Evolutionary conservation across 2,888 invertebrate genomes (phyloP).

Genomic region (Protodeltote pygarga): DNA sequence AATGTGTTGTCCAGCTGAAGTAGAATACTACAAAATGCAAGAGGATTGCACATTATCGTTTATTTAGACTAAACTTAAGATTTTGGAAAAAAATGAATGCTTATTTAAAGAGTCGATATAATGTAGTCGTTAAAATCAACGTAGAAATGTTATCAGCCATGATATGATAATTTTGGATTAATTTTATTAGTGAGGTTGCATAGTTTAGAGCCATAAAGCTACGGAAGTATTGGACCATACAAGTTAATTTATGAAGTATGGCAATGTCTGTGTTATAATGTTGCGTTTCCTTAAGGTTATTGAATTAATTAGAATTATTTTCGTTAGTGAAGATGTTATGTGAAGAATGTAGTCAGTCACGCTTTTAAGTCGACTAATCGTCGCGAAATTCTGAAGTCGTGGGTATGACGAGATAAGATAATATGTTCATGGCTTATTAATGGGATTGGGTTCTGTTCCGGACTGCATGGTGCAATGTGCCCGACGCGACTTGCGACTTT

Average conservation of each 20-base stretch:
- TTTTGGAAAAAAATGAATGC: constrained; percentile 56
- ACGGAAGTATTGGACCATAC: constrained; percentile 48
- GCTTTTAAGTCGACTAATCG: constrained; percentile 57
- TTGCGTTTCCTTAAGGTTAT: constrained; percentile 66
- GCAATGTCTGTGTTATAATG: constrained; percentile 52
- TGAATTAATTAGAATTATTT: constrained; percentile 69
- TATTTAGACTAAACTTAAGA: constrained; percentile 49
- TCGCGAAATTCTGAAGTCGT: constrained; percentile 42
- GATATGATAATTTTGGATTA: constrained; percentile 37
- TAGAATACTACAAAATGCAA: constrained; percentile 51
- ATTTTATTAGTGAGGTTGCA: constrained; percentile 44
- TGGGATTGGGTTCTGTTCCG: constrained; percentile 8
- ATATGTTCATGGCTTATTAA: constrained; percentile 21
- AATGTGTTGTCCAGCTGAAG: constrained; percentile 43
- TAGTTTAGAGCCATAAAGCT: constrained; percentile 43
- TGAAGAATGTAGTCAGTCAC: constrained; percentile 55
- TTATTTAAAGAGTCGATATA: constrained; percentile 61
- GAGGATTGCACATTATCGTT: constrained; percentile 52
- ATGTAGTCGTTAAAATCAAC: constrained; percentile 63
- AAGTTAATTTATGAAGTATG: constrained; percentile 39
- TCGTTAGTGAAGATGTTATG: constrained; percentile 52
- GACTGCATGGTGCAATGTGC: constrained; percentile 11
- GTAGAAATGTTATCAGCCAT: constrained; percentile 53
- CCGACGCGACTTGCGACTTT: constrained; percentile 26
- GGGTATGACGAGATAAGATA: constrained; percentile 7